These are phyloP conservation scores for Platichthys flesus DNA, from an alignment of 2,113 vertebrate genomes.

Conservation along the genomic window DNA sequence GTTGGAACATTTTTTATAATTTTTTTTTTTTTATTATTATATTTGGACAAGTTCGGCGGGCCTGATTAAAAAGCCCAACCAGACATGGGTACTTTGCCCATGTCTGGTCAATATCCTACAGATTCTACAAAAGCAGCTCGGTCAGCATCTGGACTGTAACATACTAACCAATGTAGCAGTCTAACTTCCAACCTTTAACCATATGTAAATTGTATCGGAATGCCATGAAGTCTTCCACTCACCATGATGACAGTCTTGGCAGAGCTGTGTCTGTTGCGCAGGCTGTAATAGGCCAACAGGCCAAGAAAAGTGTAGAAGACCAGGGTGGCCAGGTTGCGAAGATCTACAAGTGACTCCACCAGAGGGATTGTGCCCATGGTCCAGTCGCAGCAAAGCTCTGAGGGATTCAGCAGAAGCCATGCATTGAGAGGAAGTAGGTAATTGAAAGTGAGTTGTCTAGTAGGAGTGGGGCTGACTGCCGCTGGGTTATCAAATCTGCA, in stretches of 20 bases:
- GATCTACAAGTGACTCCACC: constrained; percentile 91
- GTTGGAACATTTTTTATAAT: too few relatives aligned
- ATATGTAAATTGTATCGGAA: background rate
- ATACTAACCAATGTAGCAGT: background rate
- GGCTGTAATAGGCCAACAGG: constrained; percentile 87
- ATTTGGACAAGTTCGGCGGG: too few relatives aligned
- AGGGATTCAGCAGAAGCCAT: constrained; percentile 96
- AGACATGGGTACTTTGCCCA: too few relatives aligned
- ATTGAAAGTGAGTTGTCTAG: constrained; percentile 96
- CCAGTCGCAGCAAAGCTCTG: constrained; percentile 98
- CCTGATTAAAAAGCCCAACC: too few relatives aligned
- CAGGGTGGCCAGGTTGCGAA: constrained; percentile 92
- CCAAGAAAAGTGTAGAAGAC: constrained; percentile 88
- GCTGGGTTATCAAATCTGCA: constrained; percentile 97
- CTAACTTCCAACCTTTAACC: too few relatives aligned
- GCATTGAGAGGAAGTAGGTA: constrained; percentile 97
- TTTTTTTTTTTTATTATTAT: too few relatives aligned
- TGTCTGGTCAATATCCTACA: too few relatives aligned
- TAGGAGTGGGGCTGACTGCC: constrained; percentile 92
- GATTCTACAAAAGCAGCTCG: too few relatives aligned
- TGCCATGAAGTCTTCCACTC: constrained; percentile 52
- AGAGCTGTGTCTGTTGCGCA: constrained; percentile 88
- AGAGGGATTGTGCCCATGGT: constrained; percentile 99
- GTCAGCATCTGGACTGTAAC: too few relatives aligned
- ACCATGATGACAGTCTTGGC: constrained; percentile 96